These are phyloP conservation scores for Meteorus colon DNA, from an alignment of 2,888 invertebrate genomes.

Conservation along the genomic window DNA sequence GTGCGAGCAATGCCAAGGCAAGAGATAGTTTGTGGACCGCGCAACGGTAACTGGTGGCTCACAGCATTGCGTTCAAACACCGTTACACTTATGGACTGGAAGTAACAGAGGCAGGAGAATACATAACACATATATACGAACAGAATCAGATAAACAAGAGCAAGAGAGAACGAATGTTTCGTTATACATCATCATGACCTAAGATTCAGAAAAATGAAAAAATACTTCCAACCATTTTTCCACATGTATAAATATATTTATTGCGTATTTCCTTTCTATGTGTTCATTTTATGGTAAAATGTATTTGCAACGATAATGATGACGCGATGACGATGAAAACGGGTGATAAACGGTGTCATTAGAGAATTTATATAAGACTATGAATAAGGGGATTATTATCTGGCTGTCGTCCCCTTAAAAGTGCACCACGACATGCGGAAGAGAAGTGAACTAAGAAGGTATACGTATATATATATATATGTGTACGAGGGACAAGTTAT, in stretches of 20 bases:
- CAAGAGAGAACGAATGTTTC: background rate
- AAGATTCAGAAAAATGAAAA: too few species aligned
- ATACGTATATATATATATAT: too few species aligned
- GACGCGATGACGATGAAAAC: constrained; percentile 11
- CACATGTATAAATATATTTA: background rate
- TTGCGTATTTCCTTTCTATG: background rate
- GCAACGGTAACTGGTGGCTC: constrained; percentile 65
- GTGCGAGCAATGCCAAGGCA: constrained; percentile 21
- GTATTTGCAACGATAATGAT: constrained; percentile 29
- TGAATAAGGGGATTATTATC: constrained; percentile 23
- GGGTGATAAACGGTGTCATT: constrained; percentile 5
- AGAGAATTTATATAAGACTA: background rate
- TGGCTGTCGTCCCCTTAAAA: background rate
- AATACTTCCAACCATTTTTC: too few species aligned
- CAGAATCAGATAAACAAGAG: constrained; percentile 37
- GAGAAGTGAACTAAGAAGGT: background rate
- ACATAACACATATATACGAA: constrained; percentile 49
- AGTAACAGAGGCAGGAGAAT: constrained; percentile 36
- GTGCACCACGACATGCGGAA: constrained; percentile 4
- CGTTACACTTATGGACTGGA: constrained; percentile 68
- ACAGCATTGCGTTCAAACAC: constrained; percentile 62
- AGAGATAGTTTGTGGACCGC: constrained; percentile 69
- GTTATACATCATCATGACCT: too few species aligned
- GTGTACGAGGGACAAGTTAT: background rate
- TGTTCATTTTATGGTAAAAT: background rate